Base-by-base conservation (phyloP, 2,888 invertebrate genomes). In the Nomada ferruginata region DNA sequence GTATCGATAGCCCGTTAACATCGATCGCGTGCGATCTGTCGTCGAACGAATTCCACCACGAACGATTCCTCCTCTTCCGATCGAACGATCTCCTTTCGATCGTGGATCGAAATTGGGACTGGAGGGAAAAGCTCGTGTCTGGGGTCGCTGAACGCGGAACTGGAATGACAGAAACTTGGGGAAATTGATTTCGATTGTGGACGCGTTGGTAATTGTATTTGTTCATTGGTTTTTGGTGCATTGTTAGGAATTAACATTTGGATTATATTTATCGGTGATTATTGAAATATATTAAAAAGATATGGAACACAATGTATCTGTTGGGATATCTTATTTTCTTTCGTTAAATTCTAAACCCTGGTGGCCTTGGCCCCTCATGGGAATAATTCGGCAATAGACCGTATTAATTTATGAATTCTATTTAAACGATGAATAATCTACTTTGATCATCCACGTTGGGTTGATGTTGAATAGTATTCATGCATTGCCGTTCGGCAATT, bases 1-100 rank as follows among this genome's bases (percentile, higher is more conserved):
- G 88, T 87, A 64, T 69, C 60, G 20, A n/a, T 36, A 66, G 63
- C 23, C 87, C 86, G 88, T 87, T 87, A 87, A 83, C 77, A 65
- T 11, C 65, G 66, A 75, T 81, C 70, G 79, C 61, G 63, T 26
- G 26, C 61, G 66, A 83, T 87, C 76, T 76, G 74, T 83, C 79
- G 72, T 74, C 83, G 52, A 60, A 44, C 64, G 57, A 59, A 82
- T 85, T 81, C 77, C 76, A 23, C 42, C 63, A 63, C 61, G 79
- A 26, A 47, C 15, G 15, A 7, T 50, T 50, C 55, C 47, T 42
- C 59, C n/a, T 69, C 18, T 55, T 20, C 26, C 23, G 15, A 59
- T 44, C 50, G n/a, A 47, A 15, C 47, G 47, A 47, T 47, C 47
- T 15, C 13, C 29, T 5, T n/a, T 15, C 23, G 44, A 69, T 69